Conservation (phyloP, 2,797 vertebrate genomes). For the Mormyrops boulengeri region DNA sequence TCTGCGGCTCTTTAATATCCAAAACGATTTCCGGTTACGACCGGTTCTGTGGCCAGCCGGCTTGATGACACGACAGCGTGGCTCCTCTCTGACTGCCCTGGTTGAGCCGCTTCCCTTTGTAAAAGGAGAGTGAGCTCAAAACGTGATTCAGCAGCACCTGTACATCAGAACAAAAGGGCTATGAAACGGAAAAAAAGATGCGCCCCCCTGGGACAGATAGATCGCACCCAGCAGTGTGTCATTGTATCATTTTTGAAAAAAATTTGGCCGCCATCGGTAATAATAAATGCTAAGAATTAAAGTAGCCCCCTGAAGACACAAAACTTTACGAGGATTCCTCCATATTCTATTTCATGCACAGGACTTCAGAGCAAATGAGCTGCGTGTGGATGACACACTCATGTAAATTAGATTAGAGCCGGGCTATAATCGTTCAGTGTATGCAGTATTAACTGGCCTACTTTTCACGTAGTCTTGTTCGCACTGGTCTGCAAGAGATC, state of each 20-base stretch:
- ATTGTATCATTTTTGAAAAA: background rate
- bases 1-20: background rate
- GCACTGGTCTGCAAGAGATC: conserved; percentile 31
- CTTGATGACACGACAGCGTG: background rate
- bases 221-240: background rate
- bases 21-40: background rate
- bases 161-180: background rate
- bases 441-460: conserved; percentile 58
- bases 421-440: conserved; percentile 51
- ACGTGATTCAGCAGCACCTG: background rate
- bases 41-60: background rate
- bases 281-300: conserved; percentile 38
- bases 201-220: background rate
- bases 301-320: conserved; percentile 40
- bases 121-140: background rate
- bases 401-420: conserved; percentile 61
- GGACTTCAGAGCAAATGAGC: conserved; percentile 56
- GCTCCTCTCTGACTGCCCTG: background rate
- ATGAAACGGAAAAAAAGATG: background rate
- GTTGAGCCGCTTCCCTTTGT: background rate
- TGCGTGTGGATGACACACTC: conserved; percentile 43
- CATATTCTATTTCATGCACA: conserved; percentile 65
- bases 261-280: conserved; percentile 25
- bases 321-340: conserved; percentile 49
- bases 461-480: conserved; percentile 43